A percentile compares a stretch with the other conserved stretches of the same genome.
Evolutionary conservation across 2,888 invertebrate species (phyloP).

Genomic region (Euproctis similis): DNA sequence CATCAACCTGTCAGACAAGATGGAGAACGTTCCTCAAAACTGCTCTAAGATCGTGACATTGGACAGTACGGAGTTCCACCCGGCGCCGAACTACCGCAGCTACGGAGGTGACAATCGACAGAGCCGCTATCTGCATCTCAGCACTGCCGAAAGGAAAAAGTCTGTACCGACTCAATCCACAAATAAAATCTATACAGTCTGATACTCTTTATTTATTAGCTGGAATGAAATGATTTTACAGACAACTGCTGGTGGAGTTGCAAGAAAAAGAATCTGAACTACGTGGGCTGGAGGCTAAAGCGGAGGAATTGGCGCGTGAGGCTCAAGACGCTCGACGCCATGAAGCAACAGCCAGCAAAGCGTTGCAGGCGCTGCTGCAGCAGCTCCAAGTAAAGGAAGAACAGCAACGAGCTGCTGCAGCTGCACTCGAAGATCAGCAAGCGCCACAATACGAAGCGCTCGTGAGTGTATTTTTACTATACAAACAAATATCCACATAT

Average conservation of each 20-base stretch:
- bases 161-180: too few relatives aligned
- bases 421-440: slow-evolving; percentile 39
- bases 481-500: too few relatives aligned
- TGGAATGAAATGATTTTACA: slow-evolving; percentile 16
- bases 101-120: slow-evolving; percentile 77
- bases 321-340: slow-evolving; percentile 44
- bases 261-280: slow-evolving; percentile 39
- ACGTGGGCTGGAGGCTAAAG: slow-evolving; percentile 37
- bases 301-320: slow-evolving; percentile 42
- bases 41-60: slow-evolving; percentile 80
- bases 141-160: slow-evolving; percentile 78
- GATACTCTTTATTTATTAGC: too few relatives aligned
- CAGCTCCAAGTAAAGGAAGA: slow-evolving; percentile 38
- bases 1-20: slow-evolving; percentile 79
- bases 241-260: slow-evolving; percentile 52
- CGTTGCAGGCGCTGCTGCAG: slow-evolving; percentile 42
- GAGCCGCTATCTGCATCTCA: slow-evolving; percentile 79
- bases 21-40: slow-evolving; percentile 79
- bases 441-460: slow-evolving; percentile 46
- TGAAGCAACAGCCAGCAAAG: slow-evolving; percentile 44
- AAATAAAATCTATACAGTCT: too few relatives aligned
- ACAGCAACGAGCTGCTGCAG: slow-evolving; percentile 38
- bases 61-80: slow-evolving; percentile 80
- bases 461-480: too few relatives aligned
- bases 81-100: slow-evolving; percentile 85